These are phyloP conservation scores for Arizona elegans DNA, from an alignment of 2,113 vertebrate genomes.

Conservation along the genomic window DNA sequence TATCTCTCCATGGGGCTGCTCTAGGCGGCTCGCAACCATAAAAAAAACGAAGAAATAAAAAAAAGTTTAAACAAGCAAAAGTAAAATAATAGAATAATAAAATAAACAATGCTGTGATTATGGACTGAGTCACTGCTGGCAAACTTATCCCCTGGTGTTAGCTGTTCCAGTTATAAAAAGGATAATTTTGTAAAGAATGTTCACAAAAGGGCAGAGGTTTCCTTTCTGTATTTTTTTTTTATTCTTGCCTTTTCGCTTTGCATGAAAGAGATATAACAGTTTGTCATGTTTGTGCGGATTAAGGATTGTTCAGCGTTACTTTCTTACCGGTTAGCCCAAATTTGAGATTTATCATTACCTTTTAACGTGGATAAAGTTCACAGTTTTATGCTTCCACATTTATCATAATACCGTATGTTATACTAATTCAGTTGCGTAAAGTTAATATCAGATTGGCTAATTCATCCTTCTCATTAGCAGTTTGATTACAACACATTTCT, in stretches of 20 bases:
- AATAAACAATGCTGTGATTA: background rate
- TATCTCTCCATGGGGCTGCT: background rate
- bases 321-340: background rate
- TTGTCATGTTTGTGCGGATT: background rate
- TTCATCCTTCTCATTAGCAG: background rate
- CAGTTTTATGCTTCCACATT: too few relatives aligned
- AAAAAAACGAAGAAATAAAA: background rate
- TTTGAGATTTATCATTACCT: background rate
- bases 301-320: background rate
- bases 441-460: background rate
- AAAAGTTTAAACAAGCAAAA: background rate
- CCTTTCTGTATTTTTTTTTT: background rate
- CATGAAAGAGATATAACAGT: background rate
- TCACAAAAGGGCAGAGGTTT: background rate
- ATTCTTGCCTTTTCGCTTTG: background rate
- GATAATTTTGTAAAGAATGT: background rate
- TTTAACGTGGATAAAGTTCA: background rate
- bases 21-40: background rate
- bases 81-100: background rate
- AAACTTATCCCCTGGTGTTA: background rate
- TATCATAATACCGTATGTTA: background rate
- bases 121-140: background rate
- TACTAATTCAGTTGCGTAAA: background rate
- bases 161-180: background rate
- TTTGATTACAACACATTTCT: background rate